Evolutionary conservation across 2,797 vertebrate species (phyloP), one percentile per base, ranked within the genome.

Genomic region (Odontamblyopus lacepedii): DNA sequence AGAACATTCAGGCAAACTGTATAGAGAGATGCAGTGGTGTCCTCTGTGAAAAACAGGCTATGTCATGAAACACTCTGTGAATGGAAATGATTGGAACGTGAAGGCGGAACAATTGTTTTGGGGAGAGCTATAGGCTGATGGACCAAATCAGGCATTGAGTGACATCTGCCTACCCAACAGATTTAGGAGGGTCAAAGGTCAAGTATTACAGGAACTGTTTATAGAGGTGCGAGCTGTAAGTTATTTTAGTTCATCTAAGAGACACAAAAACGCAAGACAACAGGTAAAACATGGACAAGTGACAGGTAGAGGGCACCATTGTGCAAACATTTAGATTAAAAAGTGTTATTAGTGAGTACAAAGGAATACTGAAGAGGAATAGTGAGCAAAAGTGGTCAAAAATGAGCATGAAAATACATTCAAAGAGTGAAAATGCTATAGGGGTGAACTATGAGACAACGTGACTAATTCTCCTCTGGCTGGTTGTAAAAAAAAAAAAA

Each of bases 61-160:
- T 93, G 94, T 95, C 60, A 92, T 91, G 94, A 95, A 91, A 95
- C 93, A 92, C 92, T 93, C 92, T 92, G 93, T 85, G 93, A 92
- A 93, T 92, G 94, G 94, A 89, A 91, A 92, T 75, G 85, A 81
- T 74, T 70, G 53, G 55, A 70, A 82, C 69, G 73, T 88, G 83
- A 86, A 93, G 89, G 83, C 64, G 53, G 62, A 60, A 75, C 67
- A 78, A 77, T 70, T 78, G 11, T n/a, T 63, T 57, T 76, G 35
- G 71, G 73, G 69, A 64, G 74, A 77, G 66, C 65, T 2, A 63
- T 63, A 63, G 78, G 76, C 44, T 66, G 64, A 66, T 66, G 63
- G 71, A 83, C 75, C 63, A 41, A 80, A 82, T 62, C 64, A 71
- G 81, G 67, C 75, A 78, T 67, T 19, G 73, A 95, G 88, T 94